phyloP scores from a whole-genome alignment of 37 sponge, comb jelly and placozoan species.

The Amphimedon queenslandica region DNA sequence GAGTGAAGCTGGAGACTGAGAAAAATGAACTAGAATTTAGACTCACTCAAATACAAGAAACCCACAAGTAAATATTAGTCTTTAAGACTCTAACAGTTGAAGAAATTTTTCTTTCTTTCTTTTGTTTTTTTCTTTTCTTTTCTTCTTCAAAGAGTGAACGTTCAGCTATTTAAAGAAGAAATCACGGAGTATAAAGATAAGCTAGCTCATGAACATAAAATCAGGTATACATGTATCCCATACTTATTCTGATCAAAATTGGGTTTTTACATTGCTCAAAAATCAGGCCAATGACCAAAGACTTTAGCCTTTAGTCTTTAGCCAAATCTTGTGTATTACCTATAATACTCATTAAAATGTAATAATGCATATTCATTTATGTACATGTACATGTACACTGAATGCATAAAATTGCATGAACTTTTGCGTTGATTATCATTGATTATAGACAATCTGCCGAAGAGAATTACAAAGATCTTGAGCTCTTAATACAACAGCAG shows the following conservation, averaged over 20 bases:
- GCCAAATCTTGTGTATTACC: no score
- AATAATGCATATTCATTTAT: no score
- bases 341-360: no score
- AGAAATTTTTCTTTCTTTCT: neutral
- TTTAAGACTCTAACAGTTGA: no score
- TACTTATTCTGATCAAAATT: neutral
- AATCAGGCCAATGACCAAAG: no score
- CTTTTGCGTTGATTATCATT: no score
- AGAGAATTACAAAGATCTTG: conserved; percentile 25
- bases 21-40: conserved; percentile 28
- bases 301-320: no score
- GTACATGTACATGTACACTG: no score
- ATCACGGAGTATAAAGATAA: conserved; percentile 15
- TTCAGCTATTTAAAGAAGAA: conserved; percentile 32
- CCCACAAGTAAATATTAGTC: conserved; percentile 62
- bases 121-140: neutral
- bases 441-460: conserved; percentile 17
- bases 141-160: conserved; percentile 31
- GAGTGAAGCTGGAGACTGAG: conserved; percentile 30
- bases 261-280: no score
- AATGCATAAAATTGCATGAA: no score
- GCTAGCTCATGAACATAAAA: conserved; percentile 18
- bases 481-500: conserved; percentile 5
- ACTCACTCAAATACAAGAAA: conserved; percentile 33
- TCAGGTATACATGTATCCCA: conserved; percentile 13